Percentiles rank a stretch among this genome's conserved stretches.
Evolutionary conservation across 2,113 vertebrate species (phyloP).

Genomic region (Scytalopus superciliaris): DNA sequence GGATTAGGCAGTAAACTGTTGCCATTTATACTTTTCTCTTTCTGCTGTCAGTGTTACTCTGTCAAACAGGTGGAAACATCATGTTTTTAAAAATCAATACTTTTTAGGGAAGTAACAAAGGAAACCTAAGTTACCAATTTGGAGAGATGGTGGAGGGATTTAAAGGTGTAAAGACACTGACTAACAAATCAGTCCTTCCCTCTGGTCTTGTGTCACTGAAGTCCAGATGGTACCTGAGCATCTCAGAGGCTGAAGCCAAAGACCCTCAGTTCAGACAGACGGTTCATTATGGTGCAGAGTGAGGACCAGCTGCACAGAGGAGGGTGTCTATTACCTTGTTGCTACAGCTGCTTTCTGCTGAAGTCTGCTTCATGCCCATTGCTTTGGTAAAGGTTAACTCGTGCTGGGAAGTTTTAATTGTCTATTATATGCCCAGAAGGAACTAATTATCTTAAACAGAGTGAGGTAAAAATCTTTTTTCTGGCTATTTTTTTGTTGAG

Average conservation of each 20-base stretch:
- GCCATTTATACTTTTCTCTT: not conserved
- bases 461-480: not conserved
- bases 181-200: not conserved
- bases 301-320: not conserved
- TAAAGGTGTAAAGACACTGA: not conserved
- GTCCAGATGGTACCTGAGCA: not conserved
- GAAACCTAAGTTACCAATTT: not conserved
- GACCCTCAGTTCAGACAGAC: not conserved
- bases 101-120: not conserved
- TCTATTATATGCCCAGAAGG: not conserved
- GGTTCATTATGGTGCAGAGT: not conserved
- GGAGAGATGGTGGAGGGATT: not conserved
- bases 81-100: not conserved
- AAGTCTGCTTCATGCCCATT: not conserved
- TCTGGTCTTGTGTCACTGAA: not conserved
- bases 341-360: not conserved
- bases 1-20: not conserved
- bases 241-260: not conserved
- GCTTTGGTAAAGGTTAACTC: conserved; percentile 23
- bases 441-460: not conserved
- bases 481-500: not conserved
- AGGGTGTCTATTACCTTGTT: not conserved
- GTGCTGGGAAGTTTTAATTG: conserved; percentile 16
- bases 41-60: not conserved
- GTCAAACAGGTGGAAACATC: not conserved